These are phyloP conservation scores for Heliconius hermathena DNA, from an alignment of 1,140 invertebrate species.

Conservation along the genomic window DNA sequence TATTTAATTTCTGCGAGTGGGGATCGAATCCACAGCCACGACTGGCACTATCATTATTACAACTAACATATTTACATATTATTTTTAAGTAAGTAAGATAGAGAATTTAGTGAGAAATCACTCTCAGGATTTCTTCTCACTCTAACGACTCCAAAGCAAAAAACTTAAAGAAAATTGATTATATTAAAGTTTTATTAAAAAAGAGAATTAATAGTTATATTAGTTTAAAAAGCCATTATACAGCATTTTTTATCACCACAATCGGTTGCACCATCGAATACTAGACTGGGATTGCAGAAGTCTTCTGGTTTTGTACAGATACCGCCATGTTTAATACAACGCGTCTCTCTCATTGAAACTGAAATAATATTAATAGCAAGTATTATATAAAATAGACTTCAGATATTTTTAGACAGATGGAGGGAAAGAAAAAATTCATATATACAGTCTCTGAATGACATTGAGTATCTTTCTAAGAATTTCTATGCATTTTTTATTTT, in stretches of 20 bases:
- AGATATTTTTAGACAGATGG: not conserved
- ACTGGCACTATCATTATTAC: too few relatives aligned
- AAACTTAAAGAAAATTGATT: not conserved
- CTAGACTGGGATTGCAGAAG: conserved; percentile 38
- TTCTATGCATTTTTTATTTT: too few relatives aligned
- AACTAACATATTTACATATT: too few relatives aligned
- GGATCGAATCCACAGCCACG: too few relatives aligned
- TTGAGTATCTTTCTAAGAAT: not conserved
- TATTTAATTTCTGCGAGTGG: too few relatives aligned
- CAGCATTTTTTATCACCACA: conserved; percentile 47
- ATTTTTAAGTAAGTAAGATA: too few relatives aligned
- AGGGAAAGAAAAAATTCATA: too few relatives aligned
- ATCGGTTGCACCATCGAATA: conserved; percentile 39
- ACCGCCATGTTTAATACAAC: conserved; percentile 47
- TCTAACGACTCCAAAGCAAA: not conserved
- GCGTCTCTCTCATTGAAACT: conserved; percentile 53
- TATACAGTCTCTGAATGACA: too few relatives aligned
- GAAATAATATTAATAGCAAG: conserved; percentile 33
- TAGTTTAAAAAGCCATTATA: conserved; percentile 37
- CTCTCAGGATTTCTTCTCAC: too few relatives aligned
- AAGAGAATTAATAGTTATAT: not conserved
- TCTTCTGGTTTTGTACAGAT: conserved; percentile 36
- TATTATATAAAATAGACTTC: not conserved
- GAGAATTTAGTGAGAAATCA: too few relatives aligned
- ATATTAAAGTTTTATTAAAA: not conserved